phyloP scores from a whole-genome alignment of 2,888 invertebrate species.

The Sclerodermus sp. region DNA sequence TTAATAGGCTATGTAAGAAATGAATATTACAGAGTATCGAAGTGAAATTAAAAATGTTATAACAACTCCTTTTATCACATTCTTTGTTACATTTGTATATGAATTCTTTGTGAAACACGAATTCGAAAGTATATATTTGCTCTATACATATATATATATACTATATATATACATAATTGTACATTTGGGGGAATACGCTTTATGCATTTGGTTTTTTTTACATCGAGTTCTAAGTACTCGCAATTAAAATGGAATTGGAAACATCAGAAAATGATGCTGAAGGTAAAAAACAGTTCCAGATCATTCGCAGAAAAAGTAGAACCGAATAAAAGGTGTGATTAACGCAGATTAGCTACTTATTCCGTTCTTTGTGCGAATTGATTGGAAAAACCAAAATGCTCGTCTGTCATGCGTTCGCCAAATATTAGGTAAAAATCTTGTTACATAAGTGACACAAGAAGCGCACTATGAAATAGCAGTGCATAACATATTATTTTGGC shows the following conservation, averaged over 20 bases:
- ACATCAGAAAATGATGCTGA: too few relatives aligned
- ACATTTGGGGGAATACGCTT: neutral
- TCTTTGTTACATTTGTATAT: neutral
- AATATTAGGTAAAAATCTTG: too few relatives aligned
- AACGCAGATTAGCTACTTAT: too few relatives aligned
- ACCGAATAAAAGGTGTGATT: too few relatives aligned
- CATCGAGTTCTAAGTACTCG: neutral
- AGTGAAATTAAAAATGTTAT: neutral
- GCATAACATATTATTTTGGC: conserved; percentile 14
- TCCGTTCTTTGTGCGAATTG: too few relatives aligned
- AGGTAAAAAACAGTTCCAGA: too few relatives aligned
- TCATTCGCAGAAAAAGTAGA: too few relatives aligned
- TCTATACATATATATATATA: neutral
- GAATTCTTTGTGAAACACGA: neutral
- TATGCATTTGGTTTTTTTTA: neutral
- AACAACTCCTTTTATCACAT: neutral
- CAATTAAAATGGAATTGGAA: neutral
- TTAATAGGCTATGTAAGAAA: too few relatives aligned
- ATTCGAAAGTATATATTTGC: neutral
- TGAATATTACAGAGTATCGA: neutral
- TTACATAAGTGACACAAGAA: too few relatives aligned
- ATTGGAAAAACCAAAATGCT: too few relatives aligned
- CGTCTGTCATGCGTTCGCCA: too few relatives aligned
- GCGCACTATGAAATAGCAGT: too few relatives aligned
- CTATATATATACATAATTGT: neutral